A percentile compares a stretch with the other conserved stretches of the same genome.
These are phyloP conservation scores for Smittia sp. DNA, from an alignment of 2,888 invertebrate species.

Conservation along the genomic window DNA sequence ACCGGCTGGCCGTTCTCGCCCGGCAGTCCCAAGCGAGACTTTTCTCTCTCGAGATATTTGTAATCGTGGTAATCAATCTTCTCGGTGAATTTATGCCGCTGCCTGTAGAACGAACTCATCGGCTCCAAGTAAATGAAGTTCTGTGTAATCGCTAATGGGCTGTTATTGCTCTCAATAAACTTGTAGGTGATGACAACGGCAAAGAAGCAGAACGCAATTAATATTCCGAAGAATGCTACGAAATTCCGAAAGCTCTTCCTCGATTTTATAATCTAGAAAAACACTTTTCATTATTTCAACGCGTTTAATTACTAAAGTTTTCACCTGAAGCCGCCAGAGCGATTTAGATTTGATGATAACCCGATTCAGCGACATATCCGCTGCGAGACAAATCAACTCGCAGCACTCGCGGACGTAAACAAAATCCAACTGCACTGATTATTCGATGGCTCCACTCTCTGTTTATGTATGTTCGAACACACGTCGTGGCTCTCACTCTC, in stretches of 20 bases:
- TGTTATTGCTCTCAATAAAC: constrained; percentile 24
- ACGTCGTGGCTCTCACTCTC: too few relatives aligned
- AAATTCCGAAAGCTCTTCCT: too few relatives aligned
- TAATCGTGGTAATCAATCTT: constrained; percentile 36
- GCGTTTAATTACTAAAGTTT: background rate
- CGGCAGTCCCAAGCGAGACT: constrained; percentile 17
- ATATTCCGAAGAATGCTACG: too few relatives aligned
- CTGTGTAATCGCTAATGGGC: constrained; percentile 28
- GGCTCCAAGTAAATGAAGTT: constrained; percentile 34
- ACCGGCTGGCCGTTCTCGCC: constrained; percentile 36
- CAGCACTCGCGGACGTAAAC: too few relatives aligned
- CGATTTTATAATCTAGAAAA: background rate
- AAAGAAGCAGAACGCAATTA: background rate
- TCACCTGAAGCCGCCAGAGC: background rate
- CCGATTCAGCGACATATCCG: background rate
- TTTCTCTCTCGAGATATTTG: constrained; percentile 20
- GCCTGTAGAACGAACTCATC: constrained; percentile 15
- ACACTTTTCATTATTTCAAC: background rate
- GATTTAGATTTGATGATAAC: background rate
- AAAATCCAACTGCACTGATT: too few relatives aligned
- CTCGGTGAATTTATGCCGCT: constrained; percentile 1
- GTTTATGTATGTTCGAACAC: too few relatives aligned
- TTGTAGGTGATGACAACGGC: constrained; percentile 9
- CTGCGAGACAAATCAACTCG: too few relatives aligned
- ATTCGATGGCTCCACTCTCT: too few relatives aligned